Evolutionary conservation across 2,113 vertebrate genomes (phyloP).

Genomic region (Coreoperca whiteheadi): DNA sequence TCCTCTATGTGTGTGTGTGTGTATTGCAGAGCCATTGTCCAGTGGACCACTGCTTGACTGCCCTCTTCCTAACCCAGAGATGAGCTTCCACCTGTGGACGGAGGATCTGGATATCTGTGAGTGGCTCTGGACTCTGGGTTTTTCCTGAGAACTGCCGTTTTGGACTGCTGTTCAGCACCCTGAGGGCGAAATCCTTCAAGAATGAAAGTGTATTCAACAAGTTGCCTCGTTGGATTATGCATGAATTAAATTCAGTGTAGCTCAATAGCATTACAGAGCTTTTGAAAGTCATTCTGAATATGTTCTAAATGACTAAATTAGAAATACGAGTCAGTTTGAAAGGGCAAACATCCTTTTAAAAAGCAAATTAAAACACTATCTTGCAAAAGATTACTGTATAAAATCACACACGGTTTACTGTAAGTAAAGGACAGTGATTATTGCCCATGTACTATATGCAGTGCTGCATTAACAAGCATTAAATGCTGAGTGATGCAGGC

Average conservation of each 20-base stretch:
- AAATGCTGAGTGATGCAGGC: background rate
- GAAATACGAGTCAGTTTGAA: background rate
- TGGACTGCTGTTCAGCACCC: background rate
- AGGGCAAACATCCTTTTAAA: background rate
- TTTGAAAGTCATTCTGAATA: background rate
- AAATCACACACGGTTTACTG: background rate
- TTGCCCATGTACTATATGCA: background rate
- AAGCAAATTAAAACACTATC: background rate
- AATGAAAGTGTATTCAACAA: background rate
- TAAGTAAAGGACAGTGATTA: background rate
- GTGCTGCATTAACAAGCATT: constrained; percentile 12
- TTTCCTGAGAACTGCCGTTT: background rate
- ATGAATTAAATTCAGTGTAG: background rate
- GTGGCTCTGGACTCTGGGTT: constrained; percentile 41
- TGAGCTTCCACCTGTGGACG: constrained; percentile 93
- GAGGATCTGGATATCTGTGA: constrained; percentile 88
- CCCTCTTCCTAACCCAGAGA: constrained; percentile 90
- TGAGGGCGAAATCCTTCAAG: background rate
- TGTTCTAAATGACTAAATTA: background rate
- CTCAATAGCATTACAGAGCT: too few relatives aligned
- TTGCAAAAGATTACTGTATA: too few relatives aligned
- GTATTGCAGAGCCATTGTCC: constrained; percentile 74
- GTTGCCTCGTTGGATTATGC: background rate
- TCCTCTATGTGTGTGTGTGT: constrained; percentile 26
- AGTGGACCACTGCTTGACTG: constrained; percentile 69